Conservation (phyloP, 1,140 invertebrate genomes). For the Bicyclus anynana region DNA sequence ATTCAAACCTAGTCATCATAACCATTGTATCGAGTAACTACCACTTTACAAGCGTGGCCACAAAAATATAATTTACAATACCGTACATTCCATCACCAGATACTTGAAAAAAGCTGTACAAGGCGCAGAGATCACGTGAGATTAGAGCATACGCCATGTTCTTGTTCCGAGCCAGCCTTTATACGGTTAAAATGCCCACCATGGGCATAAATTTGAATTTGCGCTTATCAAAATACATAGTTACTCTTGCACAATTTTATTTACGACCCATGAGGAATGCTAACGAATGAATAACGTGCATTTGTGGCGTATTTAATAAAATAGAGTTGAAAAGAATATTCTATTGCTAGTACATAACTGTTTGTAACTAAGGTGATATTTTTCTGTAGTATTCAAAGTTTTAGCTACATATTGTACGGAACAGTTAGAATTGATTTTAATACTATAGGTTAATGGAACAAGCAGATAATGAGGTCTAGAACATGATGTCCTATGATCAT, state of each 20-base stretch:
- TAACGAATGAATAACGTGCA: conserved; percentile 44
- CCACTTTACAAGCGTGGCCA: background rate
- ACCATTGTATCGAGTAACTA: too few relatives aligned
- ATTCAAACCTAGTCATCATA: too few relatives aligned
- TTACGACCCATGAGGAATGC: conserved; percentile 53
- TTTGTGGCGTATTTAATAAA: background rate
- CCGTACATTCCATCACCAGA: conserved; percentile 5
- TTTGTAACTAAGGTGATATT: too few relatives aligned
- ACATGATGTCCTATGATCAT: too few relatives aligned
- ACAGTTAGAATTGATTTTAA: too few relatives aligned
- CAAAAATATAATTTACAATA: background rate
- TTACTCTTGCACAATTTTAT: conserved; percentile 47
- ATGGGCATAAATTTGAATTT: conserved; percentile 64
- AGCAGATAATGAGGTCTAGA: too few relatives aligned
- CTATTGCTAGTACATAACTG: too few relatives aligned
- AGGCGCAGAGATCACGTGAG: conserved; percentile 54
- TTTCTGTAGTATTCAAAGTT: too few relatives aligned
- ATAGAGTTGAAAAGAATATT: background rate
- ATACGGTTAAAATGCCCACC: conserved; percentile 58
- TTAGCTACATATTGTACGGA: too few relatives aligned
- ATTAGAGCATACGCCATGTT: conserved; percentile 43
- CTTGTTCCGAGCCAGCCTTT: conserved; percentile 47
- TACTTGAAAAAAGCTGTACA: conserved; percentile 17
- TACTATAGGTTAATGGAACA: too few relatives aligned
- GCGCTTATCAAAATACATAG: conserved; percentile 59